Conservation (phyloP, 2,113 vertebrate genomes). For the Perca fluviatilis region DNA sequence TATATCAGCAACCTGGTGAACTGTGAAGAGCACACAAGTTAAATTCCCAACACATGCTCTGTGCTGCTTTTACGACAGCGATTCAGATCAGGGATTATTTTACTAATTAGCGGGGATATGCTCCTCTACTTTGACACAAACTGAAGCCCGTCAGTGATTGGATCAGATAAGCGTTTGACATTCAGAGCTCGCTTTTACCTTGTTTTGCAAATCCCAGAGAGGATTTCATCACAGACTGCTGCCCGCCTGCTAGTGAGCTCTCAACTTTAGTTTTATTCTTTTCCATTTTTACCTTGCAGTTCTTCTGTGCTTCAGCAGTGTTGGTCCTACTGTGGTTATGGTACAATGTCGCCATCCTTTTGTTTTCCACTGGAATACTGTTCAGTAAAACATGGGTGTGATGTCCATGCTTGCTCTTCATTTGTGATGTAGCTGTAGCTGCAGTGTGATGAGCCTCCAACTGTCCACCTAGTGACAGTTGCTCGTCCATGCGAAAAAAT, state of each 20-base stretch:
- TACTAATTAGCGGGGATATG: slow-evolving; percentile 51
- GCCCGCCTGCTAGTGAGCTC: slow-evolving; percentile 29
- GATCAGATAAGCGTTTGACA: slow-evolving; percentile 55
- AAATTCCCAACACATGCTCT: slow-evolving; percentile 33
- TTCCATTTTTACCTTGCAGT: neutral
- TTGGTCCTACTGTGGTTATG: neutral
- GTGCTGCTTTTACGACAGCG: neutral
- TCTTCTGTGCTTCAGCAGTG: neutral
- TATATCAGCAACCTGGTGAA: slow-evolving; percentile 33
- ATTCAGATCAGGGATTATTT: slow-evolving; percentile 56
- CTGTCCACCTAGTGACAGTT: neutral
- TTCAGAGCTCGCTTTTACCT: slow-evolving; percentile 42
- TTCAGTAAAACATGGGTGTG: neutral
- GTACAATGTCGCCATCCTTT: slow-evolving; percentile 4
- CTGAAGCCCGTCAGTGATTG: slow-evolving; percentile 24
- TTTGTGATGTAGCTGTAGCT: neutral
- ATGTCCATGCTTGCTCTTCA: neutral
- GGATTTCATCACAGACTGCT: slow-evolving; percentile 50
- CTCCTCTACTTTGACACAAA: slow-evolving; percentile 42
- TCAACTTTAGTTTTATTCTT: slow-evolving; percentile 25
- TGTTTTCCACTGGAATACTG: slow-evolving; percentile 34
- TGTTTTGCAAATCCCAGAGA: slow-evolving; percentile 45
- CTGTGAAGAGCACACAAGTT: slow-evolving; percentile 49
- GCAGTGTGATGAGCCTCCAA: neutral
- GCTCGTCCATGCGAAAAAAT: neutral